Base-by-base conservation (phyloP, 1,140 invertebrate species). In the Triops longicaudatus region DNA sequence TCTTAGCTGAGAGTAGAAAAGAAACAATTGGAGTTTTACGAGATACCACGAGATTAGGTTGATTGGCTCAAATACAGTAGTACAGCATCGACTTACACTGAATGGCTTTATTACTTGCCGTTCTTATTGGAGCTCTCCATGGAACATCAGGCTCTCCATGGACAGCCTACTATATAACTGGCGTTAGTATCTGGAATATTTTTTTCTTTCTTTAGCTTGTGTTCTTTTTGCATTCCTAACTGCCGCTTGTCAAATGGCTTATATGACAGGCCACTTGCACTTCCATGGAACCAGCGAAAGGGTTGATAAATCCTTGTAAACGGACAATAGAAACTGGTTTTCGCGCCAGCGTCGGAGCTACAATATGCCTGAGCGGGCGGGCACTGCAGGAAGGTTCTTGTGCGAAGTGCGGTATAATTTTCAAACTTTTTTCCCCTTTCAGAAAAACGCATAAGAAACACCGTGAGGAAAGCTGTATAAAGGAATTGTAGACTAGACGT, bases 291-390 rank as follows among this genome's bases (percentile, higher is more conserved):
- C 17, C 7, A 63, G 50, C 50, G 50, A 63, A 63, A 37, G 31
- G 50, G 50, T 22, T 63, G 50, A 63, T 63, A 63, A 22, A 63
- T 63, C 50, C 50, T 63, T 63, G 50, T n/a, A 63, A n/a, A 63
- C 50, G n/a, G 50, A 63, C 50, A 63, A 63, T 63, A 22, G 50
- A 63, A 63, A 63, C 50, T 63, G 50, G 50, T 63, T 63, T 63
- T 63, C 50, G 14, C 22, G 50, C 17, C 50, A 63, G 22, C 17
- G 50, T 63, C 50, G 50, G 50, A 63, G 50, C 50, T 63, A 10
- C 7, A 63, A 63, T 63, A 2, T 14, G 50, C 50, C 22, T 22
- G 50, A 63, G 50, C 50, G 50, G 50, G 50, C 17, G 50, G n/a
- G 17, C 50, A n/a, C 10, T 22, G 31, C 50, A 22, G 14, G 22